Conservation (phyloP, 1,140 invertebrate species). For the Campoletis sonorensis region DNA sequence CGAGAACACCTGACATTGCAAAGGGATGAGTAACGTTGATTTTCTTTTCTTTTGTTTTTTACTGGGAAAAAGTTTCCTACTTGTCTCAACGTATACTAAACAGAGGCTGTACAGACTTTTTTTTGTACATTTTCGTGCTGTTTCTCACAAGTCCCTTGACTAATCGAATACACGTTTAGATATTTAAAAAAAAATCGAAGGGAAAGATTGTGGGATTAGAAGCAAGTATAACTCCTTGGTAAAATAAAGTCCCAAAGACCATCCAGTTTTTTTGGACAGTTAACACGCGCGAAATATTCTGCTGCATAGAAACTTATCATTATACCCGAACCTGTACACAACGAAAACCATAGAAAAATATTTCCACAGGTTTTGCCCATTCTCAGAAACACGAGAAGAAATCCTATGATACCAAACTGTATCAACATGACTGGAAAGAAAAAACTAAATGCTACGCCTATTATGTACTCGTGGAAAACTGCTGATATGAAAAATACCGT, state of each 20-base stretch:
- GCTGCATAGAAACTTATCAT: slow-evolving; percentile 88
- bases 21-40: too few species aligned
- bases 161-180: background rate
- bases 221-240: slow-evolving; percentile 80
- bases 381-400: slow-evolving; percentile 78
- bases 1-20: background rate
- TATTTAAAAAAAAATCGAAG: background rate
- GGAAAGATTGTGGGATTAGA: background rate
- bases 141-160: background rate
- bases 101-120: background rate
- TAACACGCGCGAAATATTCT: slow-evolving; percentile 90
- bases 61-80: background rate
- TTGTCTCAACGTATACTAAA: background rate
- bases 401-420: slow-evolving; percentile 81
- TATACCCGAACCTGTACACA: slow-evolving; percentile 87
- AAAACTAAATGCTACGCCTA: slow-evolving; percentile 86
- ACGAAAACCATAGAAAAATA: slow-evolving; percentile 87
- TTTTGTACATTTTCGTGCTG: background rate
- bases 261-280: slow-evolving; percentile 80
- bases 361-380: slow-evolving; percentile 81
- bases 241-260: slow-evolving; percentile 74
- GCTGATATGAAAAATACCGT: slow-evolving; percentile 83
- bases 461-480: slow-evolving; percentile 90
- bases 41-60: background rate
- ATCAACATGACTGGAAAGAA: slow-evolving; percentile 92